phyloP scores from a whole-genome alignment of 2,888 invertebrate genomes.

The Hypselothyrea guttata region DNA sequence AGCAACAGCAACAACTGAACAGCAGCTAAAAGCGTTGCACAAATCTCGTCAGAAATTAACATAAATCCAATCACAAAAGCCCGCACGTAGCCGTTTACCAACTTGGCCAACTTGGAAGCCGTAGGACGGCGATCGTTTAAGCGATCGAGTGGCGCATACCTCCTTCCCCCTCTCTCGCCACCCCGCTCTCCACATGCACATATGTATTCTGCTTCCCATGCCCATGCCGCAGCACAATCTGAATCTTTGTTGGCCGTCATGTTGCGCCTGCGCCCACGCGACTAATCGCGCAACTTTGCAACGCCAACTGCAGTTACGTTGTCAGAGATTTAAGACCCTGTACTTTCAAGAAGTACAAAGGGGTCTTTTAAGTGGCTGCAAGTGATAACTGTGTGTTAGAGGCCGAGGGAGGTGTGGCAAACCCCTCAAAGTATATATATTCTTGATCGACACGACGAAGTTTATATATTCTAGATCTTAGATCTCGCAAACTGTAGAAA shows the following conservation, averaged over 20 bases:
- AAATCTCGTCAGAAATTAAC: slow-evolving; percentile 75
- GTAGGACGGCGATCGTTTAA: slow-evolving; percentile 68
- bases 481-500: no score
- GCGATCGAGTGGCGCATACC: slow-evolving; percentile 29
- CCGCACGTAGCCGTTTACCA: slow-evolving; percentile 48
- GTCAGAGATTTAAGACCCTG: slow-evolving; percentile 67
- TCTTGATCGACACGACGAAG: no score
- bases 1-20: slow-evolving; percentile 48
- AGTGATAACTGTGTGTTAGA: no score
- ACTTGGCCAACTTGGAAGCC: slow-evolving; percentile 61
- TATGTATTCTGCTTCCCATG: no score
- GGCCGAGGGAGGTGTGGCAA: no score
- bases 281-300: slow-evolving; percentile 65
- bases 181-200: slow-evolving; percentile 4
- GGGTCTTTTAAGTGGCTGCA: no score
- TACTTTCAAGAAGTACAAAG: no score
- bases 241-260: slow-evolving; percentile 69
- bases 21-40: slow-evolving; percentile 66
- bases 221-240: slow-evolving; percentile 15
- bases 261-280: slow-evolving; percentile 74
- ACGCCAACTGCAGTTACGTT: slow-evolving; percentile 74
- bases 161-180: slow-evolving; percentile 1
- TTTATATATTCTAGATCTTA: no score
- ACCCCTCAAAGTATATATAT: no score
- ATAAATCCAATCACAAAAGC: slow-evolving; percentile 75